Percentiles rank a stretch among this genome's conserved stretches.
phyloP scores from a whole-genome alignment of 1,140 invertebrate species.

The Brachionus rubens region DNA sequence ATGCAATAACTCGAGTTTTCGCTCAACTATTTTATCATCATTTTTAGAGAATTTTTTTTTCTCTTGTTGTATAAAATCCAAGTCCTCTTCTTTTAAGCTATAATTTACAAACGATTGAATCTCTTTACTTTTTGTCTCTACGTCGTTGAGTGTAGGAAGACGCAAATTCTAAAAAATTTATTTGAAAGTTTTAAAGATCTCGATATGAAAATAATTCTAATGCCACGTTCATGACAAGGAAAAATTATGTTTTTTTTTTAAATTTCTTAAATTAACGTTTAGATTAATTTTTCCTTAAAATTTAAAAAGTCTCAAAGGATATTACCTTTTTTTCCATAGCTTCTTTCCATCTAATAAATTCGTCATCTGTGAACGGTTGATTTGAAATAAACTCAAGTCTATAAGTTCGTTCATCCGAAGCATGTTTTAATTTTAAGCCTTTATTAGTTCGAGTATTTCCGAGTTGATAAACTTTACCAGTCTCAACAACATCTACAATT shows the following conservation, averaged over 20 bases:
- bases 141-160: slow-evolving; percentile 14
- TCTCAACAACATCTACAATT: slow-evolving; percentile 89
- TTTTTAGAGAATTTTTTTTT: slow-evolving; percentile 40
- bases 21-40: slow-evolving; percentile 38
- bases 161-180: background rate
- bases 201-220: too few species aligned
- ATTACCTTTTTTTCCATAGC: slow-evolving; percentile 73
- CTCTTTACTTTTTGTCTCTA: slow-evolving; percentile 35
- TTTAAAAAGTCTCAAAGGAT: too few species aligned
- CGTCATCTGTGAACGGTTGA: slow-evolving; percentile 83
- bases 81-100: slow-evolving; percentile 41
- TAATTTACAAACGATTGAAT: slow-evolving; percentile 41
- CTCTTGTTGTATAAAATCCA: slow-evolving; percentile 34
- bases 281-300: too few species aligned
- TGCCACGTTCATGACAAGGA: too few species aligned
- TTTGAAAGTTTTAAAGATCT: too few species aligned
- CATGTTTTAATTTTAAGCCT: slow-evolving; percentile 73
- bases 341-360: slow-evolving; percentile 89
- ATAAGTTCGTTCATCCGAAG: slow-evolving; percentile 83
- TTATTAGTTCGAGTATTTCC: slow-evolving; percentile 85
- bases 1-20: slow-evolving; percentile 19
- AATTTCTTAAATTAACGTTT: too few species aligned
- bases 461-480: slow-evolving; percentile 86
- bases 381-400: slow-evolving; percentile 96
- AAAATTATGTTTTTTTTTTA: too few species aligned